These are phyloP conservation scores for Synaphobranchus kaupii DNA, from an alignment of 2,797 vertebrate genomes.

Conservation along the genomic window DNA sequence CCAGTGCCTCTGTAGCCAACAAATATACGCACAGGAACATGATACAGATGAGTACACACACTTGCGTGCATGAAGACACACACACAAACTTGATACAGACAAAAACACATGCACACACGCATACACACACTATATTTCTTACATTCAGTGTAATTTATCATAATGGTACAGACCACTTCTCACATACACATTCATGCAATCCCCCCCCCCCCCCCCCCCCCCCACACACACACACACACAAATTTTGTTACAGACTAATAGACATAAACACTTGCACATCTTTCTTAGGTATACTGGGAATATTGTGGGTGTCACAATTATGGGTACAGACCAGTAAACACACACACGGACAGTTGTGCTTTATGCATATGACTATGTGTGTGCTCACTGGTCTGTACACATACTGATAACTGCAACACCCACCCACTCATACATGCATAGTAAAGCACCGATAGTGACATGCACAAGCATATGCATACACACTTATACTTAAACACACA, in stretches of 20 bases:
- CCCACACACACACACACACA: neutral
- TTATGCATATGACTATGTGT: no score
- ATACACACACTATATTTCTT: no score
- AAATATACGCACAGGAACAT: neutral
- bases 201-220: neutral
- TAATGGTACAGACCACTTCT: no score
- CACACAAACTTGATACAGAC: neutral
- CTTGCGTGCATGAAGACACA: neutral
- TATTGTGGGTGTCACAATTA: no score
- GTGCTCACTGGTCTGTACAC: neutral
- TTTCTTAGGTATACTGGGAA: no score
- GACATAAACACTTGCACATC: neutral
- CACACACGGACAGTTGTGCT: no score
- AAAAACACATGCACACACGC: neutral
- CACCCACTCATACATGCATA: neutral
- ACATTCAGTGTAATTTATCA: no score
- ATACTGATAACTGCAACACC: neutral
- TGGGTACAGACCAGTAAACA: no score
- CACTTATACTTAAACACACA: neutral
- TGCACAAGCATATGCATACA: no score
- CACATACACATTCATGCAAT: no score
- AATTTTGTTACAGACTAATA: neutral
- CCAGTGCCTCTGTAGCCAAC: neutral
- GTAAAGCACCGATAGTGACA: no score
- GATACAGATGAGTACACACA: neutral